Evolutionary conservation across 2,888 invertebrate species (phyloP), one percentile per base, ranked within the genome.

Genomic region (Eustalomyia histrio): DNA sequence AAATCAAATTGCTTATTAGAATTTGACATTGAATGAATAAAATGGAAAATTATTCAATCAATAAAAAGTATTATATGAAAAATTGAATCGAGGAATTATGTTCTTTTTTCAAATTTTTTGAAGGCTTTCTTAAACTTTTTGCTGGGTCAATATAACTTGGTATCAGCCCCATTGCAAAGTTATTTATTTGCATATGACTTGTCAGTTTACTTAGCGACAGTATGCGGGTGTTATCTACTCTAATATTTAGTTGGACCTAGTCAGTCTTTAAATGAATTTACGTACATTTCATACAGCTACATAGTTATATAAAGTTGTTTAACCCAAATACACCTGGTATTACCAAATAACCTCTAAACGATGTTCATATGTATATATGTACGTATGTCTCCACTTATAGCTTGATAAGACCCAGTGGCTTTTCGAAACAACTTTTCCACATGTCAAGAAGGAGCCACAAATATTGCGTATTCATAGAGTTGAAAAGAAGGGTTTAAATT

Each of bases 251-350:
- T 68, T 74, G 69, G 67, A 64, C 39, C 64, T 53, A 43, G 55
- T 67, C 50, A 52, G 67, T 68, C 71, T 29, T 47, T 17, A 39
- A 60, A 60, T 43, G 18, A 47, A 47, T 57, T 47, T 35, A 39
- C 18, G 21, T 29, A 64, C 35, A 6, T 33, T 35, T 24, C 18
- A 16, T 18, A 64, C 24, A 6, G 18, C 14, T 12, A 14, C 5
- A 12, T 55, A 67, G 2, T 12, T 33, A 52, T 53, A n/a, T 57
- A 78, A 81, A 75, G 74, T 74, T 81, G 74, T 71, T 81, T 81
- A 81, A 74, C 81, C 81, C 60, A 78, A 81, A 81, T 81, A 78
- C 69, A 81, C 74, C 74, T 78, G 78, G 78, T 73, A 61, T 50
- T 39, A 53, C 50, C 50, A 65, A 68, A 73, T 61, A 67, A 65